Percentiles rank a stretch among this genome's conserved stretches.
These are phyloP conservation scores for Tapera naevia DNA, from an alignment of 2,797 vertebrate genomes.

Conservation along the genomic window DNA sequence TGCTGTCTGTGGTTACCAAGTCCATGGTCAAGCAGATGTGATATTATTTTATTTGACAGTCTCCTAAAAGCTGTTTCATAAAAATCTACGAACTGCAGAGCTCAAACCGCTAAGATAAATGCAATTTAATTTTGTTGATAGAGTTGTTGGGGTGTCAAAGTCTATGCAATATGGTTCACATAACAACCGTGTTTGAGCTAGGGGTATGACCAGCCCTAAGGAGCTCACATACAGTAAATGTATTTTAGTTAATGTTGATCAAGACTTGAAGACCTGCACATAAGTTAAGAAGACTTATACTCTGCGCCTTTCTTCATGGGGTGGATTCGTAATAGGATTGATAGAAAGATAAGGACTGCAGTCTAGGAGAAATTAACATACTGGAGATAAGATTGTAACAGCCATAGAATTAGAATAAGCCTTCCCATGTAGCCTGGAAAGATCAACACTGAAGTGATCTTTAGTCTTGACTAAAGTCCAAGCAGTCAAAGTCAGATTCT, in stretches of 20 bases:
- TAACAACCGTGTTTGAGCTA: not conserved
- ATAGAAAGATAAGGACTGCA: not conserved
- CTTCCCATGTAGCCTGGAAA: not conserved
- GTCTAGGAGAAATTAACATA: not conserved
- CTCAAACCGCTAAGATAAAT: not conserved
- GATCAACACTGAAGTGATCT: no score
- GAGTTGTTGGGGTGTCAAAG: not conserved
- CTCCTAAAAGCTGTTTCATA: not conserved
- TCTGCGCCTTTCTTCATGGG: no score
- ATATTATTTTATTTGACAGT: not conserved
- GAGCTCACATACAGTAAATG: not conserved
- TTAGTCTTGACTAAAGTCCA: no score
- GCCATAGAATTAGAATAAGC: not conserved
- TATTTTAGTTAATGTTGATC: not conserved
- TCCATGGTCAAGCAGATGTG: not conserved
- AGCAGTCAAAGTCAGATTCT: no score
- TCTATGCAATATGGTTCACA: not conserved
- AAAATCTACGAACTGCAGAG: not conserved
- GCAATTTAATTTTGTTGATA: accelerated
- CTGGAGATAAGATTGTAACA: not conserved
- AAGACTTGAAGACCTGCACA: not conserved
- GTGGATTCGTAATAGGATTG: no score
- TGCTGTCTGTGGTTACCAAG: not conserved
- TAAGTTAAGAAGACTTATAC: no score
- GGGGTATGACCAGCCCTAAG: not conserved